Conservation (phyloP, 2,797 vertebrate species). For the Erpetoichthys calabaricus region DNA sequence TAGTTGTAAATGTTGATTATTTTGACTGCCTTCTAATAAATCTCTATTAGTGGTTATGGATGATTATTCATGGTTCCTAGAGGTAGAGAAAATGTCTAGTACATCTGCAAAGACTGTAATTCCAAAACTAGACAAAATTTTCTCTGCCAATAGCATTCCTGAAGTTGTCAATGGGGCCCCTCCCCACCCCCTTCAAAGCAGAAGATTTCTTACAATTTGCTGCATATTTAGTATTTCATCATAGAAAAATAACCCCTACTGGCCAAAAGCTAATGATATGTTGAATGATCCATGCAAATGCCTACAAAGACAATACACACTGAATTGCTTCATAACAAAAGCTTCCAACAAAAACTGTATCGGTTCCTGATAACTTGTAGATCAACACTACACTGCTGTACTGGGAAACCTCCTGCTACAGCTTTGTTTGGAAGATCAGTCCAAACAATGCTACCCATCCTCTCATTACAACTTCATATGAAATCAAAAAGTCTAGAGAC, state of each 20-base stretch:
- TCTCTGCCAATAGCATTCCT: background rate
- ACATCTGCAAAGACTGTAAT: background rate
- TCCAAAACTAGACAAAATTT: background rate
- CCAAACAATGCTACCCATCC: background rate
- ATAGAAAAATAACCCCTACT: constrained; percentile 1
- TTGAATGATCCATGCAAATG: background rate
- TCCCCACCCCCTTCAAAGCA: background rate
- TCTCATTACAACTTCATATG: background rate
- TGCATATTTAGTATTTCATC: background rate
- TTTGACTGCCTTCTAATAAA: background rate
- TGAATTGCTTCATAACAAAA: background rate
- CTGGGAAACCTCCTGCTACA: background rate
- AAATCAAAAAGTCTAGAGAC: background rate
- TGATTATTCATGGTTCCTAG: background rate
- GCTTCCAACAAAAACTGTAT: background rate
- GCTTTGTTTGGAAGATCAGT: background rate
- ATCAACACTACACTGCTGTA: background rate
- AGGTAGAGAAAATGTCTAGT: background rate
- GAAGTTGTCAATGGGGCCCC: background rate
- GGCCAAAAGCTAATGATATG: background rate
- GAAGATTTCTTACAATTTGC: background rate
- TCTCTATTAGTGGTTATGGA: background rate
- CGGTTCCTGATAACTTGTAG: background rate
- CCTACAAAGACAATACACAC: background rate
- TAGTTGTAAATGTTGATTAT: background rate